Evolutionary conservation across 2,888 invertebrate species (phyloP), one percentile per base, ranked within the genome.

Genomic region (Ctenicera cuprea): DNA sequence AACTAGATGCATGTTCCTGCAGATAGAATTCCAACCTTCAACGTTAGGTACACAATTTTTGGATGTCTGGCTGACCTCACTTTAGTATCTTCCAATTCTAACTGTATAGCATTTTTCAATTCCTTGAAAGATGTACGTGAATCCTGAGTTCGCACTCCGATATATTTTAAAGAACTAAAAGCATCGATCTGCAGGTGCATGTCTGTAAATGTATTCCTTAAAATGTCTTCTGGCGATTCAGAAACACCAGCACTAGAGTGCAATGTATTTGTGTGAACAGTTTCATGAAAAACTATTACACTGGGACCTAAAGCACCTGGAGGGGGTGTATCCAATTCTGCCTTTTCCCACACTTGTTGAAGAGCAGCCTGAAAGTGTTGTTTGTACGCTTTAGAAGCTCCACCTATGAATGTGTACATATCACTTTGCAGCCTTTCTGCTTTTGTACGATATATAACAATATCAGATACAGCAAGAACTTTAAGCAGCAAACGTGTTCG

Each of bases 211-310:
- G 90, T 88, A 20, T 89, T 88, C 63, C 91, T 87, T 64, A 93
- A 82, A 71, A 90, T 88, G 78, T 92, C 92, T 82, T 92, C 92
- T 0, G 91, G 88, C 72, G 90, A 92, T 81, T 91, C 90, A 18
- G 87, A 87, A 9, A 89, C 88, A 80, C 87, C 90, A 8, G 85
- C 81, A 90, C 91, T 88, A 77, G 89, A 88, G 76, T 89, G 88
- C 67, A 94, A 86, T 8, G 92, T 91, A 80, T 90, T 90, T 12
- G 94, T 95, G 82, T 94, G 90, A 62, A 89, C 88, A 0, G 95
- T 94, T 86, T 95, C 95, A 84, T 95, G 95, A 86, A 94, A 94
- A 76, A 95, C 91, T 70, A 95, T 90, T 30, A 95, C 90, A 76
- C 92, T 91, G 43, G 95, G 95, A 18, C 94, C 94, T 71, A 93